Evolutionary conservation across 2,113 vertebrate species (phyloP), one percentile per base, ranked within the genome.

Genomic region (Balaenoptera acutorostrata): DNA sequence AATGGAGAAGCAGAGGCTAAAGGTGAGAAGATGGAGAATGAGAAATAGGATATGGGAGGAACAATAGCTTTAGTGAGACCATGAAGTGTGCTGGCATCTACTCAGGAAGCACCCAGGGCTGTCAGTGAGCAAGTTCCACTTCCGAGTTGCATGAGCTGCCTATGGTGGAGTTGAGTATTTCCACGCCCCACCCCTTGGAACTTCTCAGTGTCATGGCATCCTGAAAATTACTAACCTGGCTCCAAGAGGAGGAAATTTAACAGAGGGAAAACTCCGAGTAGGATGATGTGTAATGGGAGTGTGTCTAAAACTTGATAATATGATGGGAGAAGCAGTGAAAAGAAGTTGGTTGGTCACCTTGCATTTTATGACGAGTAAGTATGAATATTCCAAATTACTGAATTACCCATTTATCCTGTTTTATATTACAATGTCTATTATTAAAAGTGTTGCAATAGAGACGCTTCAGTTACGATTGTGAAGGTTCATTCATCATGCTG

Each of bases 391-490:
- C 69, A 90, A 85, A 71, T 64, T 71, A 81, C 27, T 82, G 90
- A 96, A 94, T 72, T 57, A 27, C n/a, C 61, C 59, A 88, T 91
- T 83, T 94, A 77, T 77, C 66, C 59, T 84, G 46, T 72, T 91
- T 89, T 94, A 59, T 71, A 83, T 94, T 59, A 74, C 10, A 72
- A 59, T 96, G 55, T 78, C 81, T 68, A 23, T 90, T 91, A 95
- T 96, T 97, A 94, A 96, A 91, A 88, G 82, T 92, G 75, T 80
- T 93, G 91, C 72, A 94, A 91, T 27, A 72, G 80, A 88, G 72
- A 97, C 8, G 68, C 82, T 71, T 33, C 71, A 92, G 55, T 80
- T 81, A 86, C 0, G 3, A 93, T 57, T 69, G 12, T 69, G 36
- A 75, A 57, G 66, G 52, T 82, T 94, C 85, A 63, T 69, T 72